phyloP scores from a whole-genome alignment of 2,888 invertebrate species.

The Drosophila infuscata region DNA sequence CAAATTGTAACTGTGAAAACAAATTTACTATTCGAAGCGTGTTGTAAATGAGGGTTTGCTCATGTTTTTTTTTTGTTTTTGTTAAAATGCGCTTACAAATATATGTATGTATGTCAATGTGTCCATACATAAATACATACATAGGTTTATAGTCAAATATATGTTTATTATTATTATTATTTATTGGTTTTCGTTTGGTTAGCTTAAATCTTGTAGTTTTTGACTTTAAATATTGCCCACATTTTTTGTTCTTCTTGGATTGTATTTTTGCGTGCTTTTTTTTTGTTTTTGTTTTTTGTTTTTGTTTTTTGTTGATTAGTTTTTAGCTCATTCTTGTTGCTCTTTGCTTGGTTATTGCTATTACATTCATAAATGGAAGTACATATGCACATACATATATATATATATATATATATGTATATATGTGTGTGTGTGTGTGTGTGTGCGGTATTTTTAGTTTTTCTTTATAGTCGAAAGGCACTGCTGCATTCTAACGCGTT shows the following conservation, averaged over 20 bases:
- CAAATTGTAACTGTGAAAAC: conserved; percentile 11
- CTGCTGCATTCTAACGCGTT: conserved; percentile 51
- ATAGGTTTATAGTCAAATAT: conserved; percentile 6
- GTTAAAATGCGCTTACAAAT: conserved; percentile 15
- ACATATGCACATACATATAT: background rate
- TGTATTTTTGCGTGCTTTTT: conserved; percentile 21
- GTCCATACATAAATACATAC: background rate
- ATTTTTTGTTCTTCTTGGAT: conserved; percentile 13
- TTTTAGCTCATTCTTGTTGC: conserved; percentile 9
- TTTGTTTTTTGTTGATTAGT: background rate
- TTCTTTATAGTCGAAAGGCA: conserved; percentile 42
- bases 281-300: too few relatives aligned
- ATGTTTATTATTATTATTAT: conserved; percentile 1
- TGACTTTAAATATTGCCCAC: conserved; percentile 13
- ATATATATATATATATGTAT: background rate
- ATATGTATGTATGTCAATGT: conserved; percentile 8
- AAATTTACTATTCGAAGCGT: conserved; percentile 8
- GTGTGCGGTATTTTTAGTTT: conserved; percentile 15
- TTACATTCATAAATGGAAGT: conserved; percentile 2
- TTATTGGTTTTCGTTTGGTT: conserved; percentile 14
- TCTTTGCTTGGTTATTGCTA: conserved; percentile 14
- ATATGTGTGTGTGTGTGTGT: background rate
- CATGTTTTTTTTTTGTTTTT: background rate
- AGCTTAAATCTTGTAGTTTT: conserved; percentile 15
- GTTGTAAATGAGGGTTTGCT: background rate